phyloP scores from a whole-genome alignment of 1,140 invertebrate genomes.

The Portunus trituberculatus region DNA sequence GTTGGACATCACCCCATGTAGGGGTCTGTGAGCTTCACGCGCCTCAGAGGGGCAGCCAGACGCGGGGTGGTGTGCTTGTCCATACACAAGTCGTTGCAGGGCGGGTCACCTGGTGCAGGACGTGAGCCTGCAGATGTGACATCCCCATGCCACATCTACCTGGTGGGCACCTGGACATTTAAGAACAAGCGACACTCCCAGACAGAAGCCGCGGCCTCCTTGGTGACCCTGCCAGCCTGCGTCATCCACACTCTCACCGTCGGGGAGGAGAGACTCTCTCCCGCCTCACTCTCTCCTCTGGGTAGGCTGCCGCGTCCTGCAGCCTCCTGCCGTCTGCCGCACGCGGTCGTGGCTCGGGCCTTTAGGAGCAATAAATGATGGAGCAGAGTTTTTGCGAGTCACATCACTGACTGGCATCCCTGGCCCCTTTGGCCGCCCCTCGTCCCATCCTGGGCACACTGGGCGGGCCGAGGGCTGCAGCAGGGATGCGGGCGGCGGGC shows the following conservation, averaged over 20 bases:
- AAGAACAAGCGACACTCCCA: neutral
- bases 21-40: neutral
- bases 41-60: neutral
- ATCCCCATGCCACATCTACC: neutral
- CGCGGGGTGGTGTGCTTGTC: neutral
- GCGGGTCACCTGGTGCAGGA: neutral
- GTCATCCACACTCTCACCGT: neutral
- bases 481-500: neutral
- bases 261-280: neutral
- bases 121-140: neutral
- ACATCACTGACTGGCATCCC: neutral
- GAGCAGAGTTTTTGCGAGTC: neutral
- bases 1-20: neutral
- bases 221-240: neutral
- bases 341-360: neutral
- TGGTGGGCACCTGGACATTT: neutral
- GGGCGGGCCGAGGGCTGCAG: neutral
- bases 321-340: neutral
- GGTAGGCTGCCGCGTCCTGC: neutral
- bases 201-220: neutral
- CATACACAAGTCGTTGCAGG: neutral
- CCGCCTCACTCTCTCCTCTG: neutral
- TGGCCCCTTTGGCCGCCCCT: neutral
- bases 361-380: constrained; percentile 14
- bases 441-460: neutral